Percentiles rank a stretch among this genome's conserved stretches.
These are phyloP conservation scores for Labia minor DNA, from an alignment of 2,888 invertebrate species.

Conservation along the genomic window DNA sequence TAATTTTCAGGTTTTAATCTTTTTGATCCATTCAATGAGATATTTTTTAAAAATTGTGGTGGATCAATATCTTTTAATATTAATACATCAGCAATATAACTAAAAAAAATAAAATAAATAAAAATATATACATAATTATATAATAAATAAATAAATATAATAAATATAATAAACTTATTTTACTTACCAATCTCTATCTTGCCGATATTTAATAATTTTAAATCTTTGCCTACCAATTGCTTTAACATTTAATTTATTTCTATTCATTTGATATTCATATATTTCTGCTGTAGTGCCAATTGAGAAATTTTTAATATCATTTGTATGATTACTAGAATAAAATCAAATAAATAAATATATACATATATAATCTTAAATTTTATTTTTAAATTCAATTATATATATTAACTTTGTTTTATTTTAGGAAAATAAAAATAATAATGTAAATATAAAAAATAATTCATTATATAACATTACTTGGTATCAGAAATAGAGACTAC, in stretches of 20 bases:
- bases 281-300: slow-evolving; percentile 54
- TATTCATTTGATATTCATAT: slow-evolving; percentile 46
- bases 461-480: slow-evolving; percentile 33
- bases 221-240: slow-evolving; percentile 70
- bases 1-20: not conserved
- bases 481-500: slow-evolving; percentile 39
- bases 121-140: slow-evolving; percentile 28
- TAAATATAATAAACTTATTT: too few species aligned
- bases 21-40: not conserved
- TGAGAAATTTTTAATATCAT: not conserved
- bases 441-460: too few species aligned
- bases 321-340: too few species aligned
- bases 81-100: slow-evolving; percentile 29
- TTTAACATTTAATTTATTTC: slow-evolving; percentile 49
- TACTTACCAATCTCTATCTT: slow-evolving; percentile 16
- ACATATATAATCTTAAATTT: too few species aligned
- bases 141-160: not conserved
- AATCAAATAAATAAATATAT: too few species aligned
- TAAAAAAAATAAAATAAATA: not conserved
- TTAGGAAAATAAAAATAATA: too few species aligned
- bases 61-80: slow-evolving; percentile 57
- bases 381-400: too few species aligned
- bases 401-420: too few species aligned
- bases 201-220: slow-evolving; percentile 35
- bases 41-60: slow-evolving; percentile 42